Conservation (phyloP, 2,797 vertebrate species). For the Tragopan temminckii region DNA sequence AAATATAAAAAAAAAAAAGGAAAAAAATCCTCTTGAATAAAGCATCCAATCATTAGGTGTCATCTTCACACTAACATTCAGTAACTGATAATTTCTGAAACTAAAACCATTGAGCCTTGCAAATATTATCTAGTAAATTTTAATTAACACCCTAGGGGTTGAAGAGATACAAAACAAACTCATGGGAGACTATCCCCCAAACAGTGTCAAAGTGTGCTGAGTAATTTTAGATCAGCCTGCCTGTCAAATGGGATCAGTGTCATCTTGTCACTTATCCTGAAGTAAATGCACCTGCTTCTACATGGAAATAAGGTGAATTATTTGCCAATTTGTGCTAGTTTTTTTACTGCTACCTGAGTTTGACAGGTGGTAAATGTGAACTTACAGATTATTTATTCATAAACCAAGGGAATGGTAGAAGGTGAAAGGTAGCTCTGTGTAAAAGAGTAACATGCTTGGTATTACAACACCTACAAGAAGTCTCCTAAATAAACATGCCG, state of each 20-base stretch:
- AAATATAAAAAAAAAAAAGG: background rate
- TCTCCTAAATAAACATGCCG: conserved; percentile 17
- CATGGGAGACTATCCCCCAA: conserved; percentile 71
- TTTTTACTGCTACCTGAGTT: conserved; percentile 70
- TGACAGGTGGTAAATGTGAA: conserved; percentile 67
- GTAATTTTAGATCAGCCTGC: conserved; percentile 86
- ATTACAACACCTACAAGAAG: background rate
- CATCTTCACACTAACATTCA: conserved; percentile 80
- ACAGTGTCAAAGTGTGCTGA: conserved; percentile 76
- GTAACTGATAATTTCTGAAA: conserved; percentile 85
- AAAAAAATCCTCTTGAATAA: conserved; percentile 48
- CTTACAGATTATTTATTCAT: conserved; percentile 69
- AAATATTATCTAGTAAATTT: conserved; percentile 86
- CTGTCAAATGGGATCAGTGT: conserved; percentile 85
- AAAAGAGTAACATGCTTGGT: background rate
- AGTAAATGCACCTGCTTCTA: conserved; percentile 82
- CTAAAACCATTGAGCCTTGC: conserved; percentile 82
- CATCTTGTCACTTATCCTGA: conserved; percentile 78
- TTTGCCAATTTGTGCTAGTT: conserved; percentile 83
- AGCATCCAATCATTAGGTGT: conserved; percentile 72
- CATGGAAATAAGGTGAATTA: conserved; percentile 85
- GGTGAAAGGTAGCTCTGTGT: background rate
- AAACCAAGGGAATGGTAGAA: conserved; percentile 20
- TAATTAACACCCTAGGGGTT: conserved; percentile 85
- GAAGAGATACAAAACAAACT: conserved; percentile 78